Evolutionary conservation across 1,140 invertebrate genomes (phyloP).

Genomic region (Bathynomus jamesi): DNA sequence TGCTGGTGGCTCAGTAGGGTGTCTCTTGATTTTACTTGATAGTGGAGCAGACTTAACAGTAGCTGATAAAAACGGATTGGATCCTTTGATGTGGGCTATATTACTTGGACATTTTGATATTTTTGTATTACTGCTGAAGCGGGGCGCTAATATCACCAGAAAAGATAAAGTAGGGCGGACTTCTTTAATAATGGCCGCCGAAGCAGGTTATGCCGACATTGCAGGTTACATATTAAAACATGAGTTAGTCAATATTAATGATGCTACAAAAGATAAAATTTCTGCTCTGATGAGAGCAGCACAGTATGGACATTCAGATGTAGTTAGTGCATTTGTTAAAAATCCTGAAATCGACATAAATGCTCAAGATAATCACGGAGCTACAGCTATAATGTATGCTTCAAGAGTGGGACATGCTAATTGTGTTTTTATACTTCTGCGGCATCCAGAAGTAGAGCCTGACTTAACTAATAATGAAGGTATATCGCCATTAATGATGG

Average conservation of each 20-base stretch:
- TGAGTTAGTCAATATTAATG: slow-evolving; percentile 25
- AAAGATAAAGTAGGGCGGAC: slow-evolving; percentile 34
- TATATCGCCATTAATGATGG: slow-evolving; percentile 22
- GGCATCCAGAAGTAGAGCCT: slow-evolving; percentile 19
- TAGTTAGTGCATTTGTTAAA: slow-evolving; percentile 33
- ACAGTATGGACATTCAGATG: slow-evolving; percentile 25
- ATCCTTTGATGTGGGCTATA: slow-evolving; percentile 36
- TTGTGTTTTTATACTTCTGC: slow-evolving; percentile 27
- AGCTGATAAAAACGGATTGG: slow-evolving; percentile 30
- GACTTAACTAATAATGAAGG: slow-evolving; percentile 23
- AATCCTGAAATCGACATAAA: slow-evolving; percentile 28
- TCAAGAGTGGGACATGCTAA: slow-evolving; percentile 24
- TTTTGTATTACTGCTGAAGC: slow-evolving; percentile 18
- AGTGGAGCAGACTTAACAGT: slow-evolving; percentile 18
- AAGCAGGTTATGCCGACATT: slow-evolving; percentile 28
- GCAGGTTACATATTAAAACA: slow-evolving; percentile 21
- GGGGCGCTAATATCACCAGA: slow-evolving; percentile 12
- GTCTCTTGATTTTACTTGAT: slow-evolving; percentile 23
- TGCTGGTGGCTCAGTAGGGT: slow-evolving; percentile 23
- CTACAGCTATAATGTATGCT: slow-evolving; percentile 28
- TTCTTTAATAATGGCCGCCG: slow-evolving; percentile 31
- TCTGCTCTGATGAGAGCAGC: slow-evolving; percentile 35
- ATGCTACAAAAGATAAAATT: slow-evolving; percentile 27
- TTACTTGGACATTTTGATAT: slow-evolving; percentile 28
- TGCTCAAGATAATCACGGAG: slow-evolving; percentile 24